Percentiles rank a stretch among this genome's conserved stretches.
These are phyloP conservation scores for Pararge aegeria DNA, from an alignment of 1,140 invertebrate genomes.

Conservation along the genomic window DNA sequence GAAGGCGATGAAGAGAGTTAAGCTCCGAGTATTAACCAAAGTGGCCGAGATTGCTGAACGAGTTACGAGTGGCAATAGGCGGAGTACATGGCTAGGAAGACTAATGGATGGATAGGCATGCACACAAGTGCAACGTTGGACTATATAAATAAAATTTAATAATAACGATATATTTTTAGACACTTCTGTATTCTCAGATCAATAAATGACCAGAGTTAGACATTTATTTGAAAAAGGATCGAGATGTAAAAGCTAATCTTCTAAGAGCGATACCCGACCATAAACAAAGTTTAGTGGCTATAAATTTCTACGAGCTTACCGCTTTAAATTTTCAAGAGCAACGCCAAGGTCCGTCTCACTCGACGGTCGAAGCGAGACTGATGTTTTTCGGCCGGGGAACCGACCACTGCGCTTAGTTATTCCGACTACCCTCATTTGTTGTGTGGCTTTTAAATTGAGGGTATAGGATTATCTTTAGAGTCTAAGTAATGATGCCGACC, in stretches of 20 bases:
- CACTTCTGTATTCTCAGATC: no score
- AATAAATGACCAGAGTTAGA: no score
- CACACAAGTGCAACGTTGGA: no score
- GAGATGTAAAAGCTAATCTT: constrained; percentile 43
- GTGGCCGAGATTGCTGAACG: no score
- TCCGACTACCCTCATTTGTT: constrained; percentile 68
- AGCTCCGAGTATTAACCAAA: no score
- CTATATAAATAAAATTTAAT: no score
- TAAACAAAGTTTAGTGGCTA: constrained; percentile 51
- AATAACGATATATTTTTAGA: no score
- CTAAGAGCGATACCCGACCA: constrained; percentile 46
- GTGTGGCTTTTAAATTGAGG: constrained; percentile 62
- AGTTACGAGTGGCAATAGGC: no score
- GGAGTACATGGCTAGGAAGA: no score
- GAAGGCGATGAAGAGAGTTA: no score
- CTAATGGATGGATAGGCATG: no score
- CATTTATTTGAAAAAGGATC: neutral
- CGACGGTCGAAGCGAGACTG: constrained; percentile 43
- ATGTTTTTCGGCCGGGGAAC: constrained; percentile 39
- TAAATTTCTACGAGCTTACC: constrained; percentile 45
- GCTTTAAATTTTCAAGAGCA: constrained; percentile 43
- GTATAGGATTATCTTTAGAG: constrained; percentile 33
- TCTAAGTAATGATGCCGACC: constrained; percentile 21
- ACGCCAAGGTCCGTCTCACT: constrained; percentile 32
- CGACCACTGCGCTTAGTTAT: constrained; percentile 66